Evolutionary conservation across 2,113 vertebrate species (phyloP), one percentile per base, ranked within the genome.

Genomic region (Actenoides lindsayi): DNA sequence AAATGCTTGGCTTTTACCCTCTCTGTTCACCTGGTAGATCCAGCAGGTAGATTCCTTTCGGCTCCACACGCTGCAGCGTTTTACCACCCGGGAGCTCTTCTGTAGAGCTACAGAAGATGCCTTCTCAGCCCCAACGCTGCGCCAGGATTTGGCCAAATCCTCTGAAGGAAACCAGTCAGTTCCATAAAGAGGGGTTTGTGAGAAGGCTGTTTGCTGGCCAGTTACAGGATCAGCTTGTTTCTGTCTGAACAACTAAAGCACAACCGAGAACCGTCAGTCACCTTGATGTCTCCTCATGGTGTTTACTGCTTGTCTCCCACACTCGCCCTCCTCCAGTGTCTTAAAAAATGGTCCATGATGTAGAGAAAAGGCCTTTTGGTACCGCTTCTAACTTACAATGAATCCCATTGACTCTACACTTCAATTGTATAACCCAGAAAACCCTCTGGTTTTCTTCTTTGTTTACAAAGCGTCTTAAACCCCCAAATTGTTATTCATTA

Each of bases 61-160:
- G n/a, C 33, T 51, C 50, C 33, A 10, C 0, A 0, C 1, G 13
- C 63, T 30, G 9, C 59, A 33, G 23, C 51, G 18, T 23, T 44
- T 63, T 16, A 16, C n/a, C 65, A 11, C 48, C 24, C 31, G 8
- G 8, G 8, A 44, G 11, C 70, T 42, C 20, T 85, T 69, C n/a
- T 41, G 59, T 2, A 3, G 35, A 73, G 74, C 37, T 27, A 7
- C 54, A 53, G 23, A 76, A 80, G 20, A 5, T 1, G 28, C 28
- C 2, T 74, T 57, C 30, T 18, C 41, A 46, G 50, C 62, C 63
- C 59, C 50, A 7, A 5, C 33, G 30, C 56, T 83, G 28, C 42
- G 33, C 64, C 88, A 76, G 11, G 13, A 28, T 59, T 63, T 28
- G 3, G 28, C 83, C 16, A 8, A 14, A 11, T 28, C 31, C 37